These are phyloP conservation scores for Cantharis lateralis DNA, from an alignment of 2,888 invertebrate species.

Conservation along the genomic window DNA sequence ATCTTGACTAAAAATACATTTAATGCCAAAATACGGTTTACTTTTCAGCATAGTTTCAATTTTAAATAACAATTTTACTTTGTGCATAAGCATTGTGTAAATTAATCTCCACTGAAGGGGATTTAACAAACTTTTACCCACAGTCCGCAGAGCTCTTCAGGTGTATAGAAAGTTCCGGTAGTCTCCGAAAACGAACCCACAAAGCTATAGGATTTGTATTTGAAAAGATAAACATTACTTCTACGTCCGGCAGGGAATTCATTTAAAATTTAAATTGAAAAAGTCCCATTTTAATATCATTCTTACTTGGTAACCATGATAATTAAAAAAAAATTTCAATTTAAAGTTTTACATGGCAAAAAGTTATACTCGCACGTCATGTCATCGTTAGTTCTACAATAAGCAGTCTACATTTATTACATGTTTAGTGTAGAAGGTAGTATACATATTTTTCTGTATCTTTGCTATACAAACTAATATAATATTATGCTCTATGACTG, in stretches of 20 bases:
- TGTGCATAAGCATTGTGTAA: neutral
- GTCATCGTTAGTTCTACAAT: neutral
- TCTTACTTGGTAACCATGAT: neutral
- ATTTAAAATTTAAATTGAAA: constrained; percentile 19
- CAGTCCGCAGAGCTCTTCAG: constrained; percentile 22
- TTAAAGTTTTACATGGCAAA: neutral
- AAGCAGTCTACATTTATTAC: neutral
- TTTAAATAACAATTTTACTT: neutral
- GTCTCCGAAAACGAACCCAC: constrained; percentile 25
- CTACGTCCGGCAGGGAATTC: constrained; percentile 12
- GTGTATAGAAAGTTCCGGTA: constrained; percentile 13
- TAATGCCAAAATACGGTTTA: neutral
- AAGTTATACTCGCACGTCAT: neutral
- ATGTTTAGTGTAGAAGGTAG: no score
- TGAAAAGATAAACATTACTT: constrained; percentile 17
- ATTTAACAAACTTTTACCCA: constrained; percentile 13
- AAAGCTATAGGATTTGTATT: constrained; percentile 28
- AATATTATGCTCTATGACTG: no score
- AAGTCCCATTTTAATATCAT: constrained; percentile 14
- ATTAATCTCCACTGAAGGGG: neutral
- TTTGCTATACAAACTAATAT: neutral
- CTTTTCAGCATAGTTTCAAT: neutral
- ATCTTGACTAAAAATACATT: neutral
- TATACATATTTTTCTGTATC: neutral
- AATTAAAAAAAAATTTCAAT: neutral